phyloP scores from a whole-genome alignment of 2,797 vertebrate species.

The Phataginus tetradactyla region DNA sequence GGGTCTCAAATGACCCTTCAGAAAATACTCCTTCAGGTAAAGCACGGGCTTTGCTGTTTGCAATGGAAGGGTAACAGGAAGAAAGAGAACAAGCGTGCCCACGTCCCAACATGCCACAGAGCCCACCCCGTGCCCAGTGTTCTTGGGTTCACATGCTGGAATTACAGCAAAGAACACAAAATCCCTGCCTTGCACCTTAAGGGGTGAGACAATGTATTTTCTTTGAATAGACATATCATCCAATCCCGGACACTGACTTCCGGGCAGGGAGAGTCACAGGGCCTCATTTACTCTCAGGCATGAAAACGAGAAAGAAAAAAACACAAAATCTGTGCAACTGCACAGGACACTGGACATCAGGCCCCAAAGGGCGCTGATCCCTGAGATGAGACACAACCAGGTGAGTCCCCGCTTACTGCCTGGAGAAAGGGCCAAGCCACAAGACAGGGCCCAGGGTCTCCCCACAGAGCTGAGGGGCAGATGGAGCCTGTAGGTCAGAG shows the following conservation, averaged over 20 bases:
- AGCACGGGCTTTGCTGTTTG: neutral
- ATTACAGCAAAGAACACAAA: neutral
- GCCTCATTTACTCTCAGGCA: neutral
- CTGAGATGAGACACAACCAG: neutral
- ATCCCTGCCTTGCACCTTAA: neutral
- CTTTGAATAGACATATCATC: neutral
- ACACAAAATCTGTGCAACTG: neutral
- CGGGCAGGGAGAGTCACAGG: neutral
- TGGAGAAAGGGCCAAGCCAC: neutral
- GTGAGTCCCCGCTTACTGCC: too few species aligned
- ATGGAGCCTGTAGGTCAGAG: neutral
- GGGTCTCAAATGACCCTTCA: neutral
- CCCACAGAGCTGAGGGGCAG: neutral
- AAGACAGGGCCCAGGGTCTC: neutral
- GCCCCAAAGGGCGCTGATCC: neutral
- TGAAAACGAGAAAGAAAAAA: neutral
- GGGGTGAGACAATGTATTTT: neutral
- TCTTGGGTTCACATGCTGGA: neutral
- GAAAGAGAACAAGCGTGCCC: too few species aligned
- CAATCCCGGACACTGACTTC: neutral
- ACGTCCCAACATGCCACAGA: neutral
- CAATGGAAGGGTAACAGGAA: neutral
- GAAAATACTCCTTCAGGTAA: slow-evolving; percentile 2
- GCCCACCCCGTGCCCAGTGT: neutral
- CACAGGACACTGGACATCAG: neutral